Evolutionary conservation across 2,797 vertebrate species (phyloP).

Genomic region (Phalloptychus januarius): DNA sequence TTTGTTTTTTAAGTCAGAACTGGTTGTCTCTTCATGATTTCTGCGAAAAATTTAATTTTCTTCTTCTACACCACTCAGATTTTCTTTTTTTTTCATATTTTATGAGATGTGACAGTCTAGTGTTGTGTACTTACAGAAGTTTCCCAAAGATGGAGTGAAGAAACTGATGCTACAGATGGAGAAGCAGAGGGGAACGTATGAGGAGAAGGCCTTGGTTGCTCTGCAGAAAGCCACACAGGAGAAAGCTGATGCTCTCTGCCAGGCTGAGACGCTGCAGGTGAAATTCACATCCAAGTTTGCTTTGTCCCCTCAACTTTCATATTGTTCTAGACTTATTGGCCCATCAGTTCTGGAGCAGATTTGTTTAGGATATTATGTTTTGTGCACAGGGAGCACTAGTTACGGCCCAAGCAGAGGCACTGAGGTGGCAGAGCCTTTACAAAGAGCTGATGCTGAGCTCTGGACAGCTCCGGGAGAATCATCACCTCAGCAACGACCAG

Average conservation of each 20-base stretch:
- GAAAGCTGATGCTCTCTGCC: constrained; percentile 83
- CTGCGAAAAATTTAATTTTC: neutral
- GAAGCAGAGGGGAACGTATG: constrained; percentile 87
- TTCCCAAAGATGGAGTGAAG: constrained; percentile 86
- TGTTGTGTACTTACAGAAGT: constrained; percentile 59
- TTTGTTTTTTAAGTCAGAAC: neutral
- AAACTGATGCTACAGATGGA: constrained; percentile 90
- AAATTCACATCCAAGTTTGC: neutral
- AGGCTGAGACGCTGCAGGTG: constrained; percentile 87
- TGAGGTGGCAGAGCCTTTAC: constrained; percentile 83
- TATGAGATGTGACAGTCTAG: constrained; percentile 6
- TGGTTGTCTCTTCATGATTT: neutral
- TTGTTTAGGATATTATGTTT: neutral
- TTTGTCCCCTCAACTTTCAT: neutral
- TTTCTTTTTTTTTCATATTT: constrained; percentile 6
- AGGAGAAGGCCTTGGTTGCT: constrained; percentile 86
- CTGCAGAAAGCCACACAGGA: constrained; percentile 89
- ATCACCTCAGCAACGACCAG: constrained; percentile 77
- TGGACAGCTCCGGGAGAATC: constrained; percentile 71
- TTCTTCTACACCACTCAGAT: neutral
- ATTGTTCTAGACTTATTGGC: neutral
- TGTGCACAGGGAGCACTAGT: constrained; percentile 82
- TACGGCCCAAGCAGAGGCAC: constrained; percentile 76
- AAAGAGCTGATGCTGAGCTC: constrained; percentile 78
- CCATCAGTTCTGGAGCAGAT: constrained; percentile 3